A percentile compares a stretch with the other conserved stretches of the same genome.
phyloP scores from a whole-genome alignment of 2,113 vertebrate species.

The Callipepla californica region DNA sequence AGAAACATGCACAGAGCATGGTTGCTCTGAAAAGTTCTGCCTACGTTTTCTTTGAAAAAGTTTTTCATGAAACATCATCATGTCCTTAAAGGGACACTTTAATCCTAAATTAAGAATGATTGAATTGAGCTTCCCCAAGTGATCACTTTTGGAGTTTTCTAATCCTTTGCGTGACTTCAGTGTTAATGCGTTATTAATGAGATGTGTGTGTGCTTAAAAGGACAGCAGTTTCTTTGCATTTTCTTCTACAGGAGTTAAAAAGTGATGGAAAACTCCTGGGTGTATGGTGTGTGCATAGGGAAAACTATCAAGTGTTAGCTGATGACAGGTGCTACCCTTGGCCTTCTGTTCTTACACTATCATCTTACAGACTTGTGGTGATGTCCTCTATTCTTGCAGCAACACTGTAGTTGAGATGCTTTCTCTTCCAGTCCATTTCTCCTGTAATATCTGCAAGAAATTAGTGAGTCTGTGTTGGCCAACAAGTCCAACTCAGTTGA shows the following conservation, averaged over 20 bases:
- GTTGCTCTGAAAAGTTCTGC: background rate
- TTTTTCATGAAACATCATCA: background rate
- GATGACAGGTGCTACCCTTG: too few species aligned
- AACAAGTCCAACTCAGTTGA: background rate
- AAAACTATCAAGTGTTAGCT: background rate
- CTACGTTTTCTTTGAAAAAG: background rate
- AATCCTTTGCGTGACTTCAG: background rate
- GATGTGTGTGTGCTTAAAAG: background rate
- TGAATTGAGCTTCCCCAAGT: background rate
- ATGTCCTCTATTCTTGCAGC: background rate
- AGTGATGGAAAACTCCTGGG: background rate
- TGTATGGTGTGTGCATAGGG: background rate
- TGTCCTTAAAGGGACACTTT: background rate
- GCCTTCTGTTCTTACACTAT: background rate
- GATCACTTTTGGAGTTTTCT: background rate
- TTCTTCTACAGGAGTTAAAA: background rate
- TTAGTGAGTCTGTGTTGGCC: background rate
- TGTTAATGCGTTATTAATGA: background rate
- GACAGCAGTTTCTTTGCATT: background rate
- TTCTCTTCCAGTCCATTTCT: background rate
- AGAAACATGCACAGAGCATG: background rate
- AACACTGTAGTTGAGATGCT: background rate
- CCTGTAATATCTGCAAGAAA: background rate
- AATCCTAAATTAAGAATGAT: background rate
- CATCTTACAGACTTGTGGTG: background rate